Conservation (phyloP, 1,140 invertebrate species). For the Temnothorax nylanderi region DNA sequence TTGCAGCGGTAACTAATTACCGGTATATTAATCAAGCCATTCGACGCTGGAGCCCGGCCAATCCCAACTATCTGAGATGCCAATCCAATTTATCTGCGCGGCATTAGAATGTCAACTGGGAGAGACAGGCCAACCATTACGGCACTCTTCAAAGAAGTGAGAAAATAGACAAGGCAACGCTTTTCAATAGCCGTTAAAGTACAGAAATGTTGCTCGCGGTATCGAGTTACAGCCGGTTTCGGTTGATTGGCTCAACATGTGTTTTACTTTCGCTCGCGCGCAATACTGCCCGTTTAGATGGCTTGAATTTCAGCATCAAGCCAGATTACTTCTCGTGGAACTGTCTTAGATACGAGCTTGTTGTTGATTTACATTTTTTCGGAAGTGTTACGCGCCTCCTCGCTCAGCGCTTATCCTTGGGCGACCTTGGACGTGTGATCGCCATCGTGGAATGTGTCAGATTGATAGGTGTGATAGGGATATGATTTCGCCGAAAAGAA, state of each 20-base stretch:
- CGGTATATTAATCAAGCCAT: conserved; percentile 76
- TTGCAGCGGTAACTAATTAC: conserved; percentile 79
- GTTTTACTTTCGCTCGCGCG: conserved; percentile 48
- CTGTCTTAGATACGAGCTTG: neutral
- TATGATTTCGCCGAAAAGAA: conserved; percentile 12
- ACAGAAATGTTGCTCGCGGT: conserved; percentile 44
- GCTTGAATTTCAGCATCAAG: neutral
- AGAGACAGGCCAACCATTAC: conserved; percentile 60
- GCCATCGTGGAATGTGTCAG: conserved; percentile 28
- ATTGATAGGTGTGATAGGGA: conserved; percentile 51
- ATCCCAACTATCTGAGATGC: conserved; percentile 73
- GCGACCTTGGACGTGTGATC: conserved; percentile 47
- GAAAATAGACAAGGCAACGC: conserved; percentile 57
- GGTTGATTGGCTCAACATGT: conserved; percentile 51
- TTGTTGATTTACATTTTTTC: conserved; percentile 1
- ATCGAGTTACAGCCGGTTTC: conserved; percentile 50
- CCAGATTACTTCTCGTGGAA: conserved; percentile 27
- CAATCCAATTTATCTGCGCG: conserved; percentile 74
- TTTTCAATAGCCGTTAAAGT: conserved; percentile 54
- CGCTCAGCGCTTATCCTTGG: neutral
- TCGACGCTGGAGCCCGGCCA: conserved; percentile 74
- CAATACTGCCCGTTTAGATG: neutral
- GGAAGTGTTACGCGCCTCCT: neutral
- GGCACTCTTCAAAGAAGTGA: conserved; percentile 70
- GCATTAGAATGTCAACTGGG: conserved; percentile 73